Evolutionary conservation across 2,797 vertebrate species (phyloP), one percentile per base, ranked within the genome.

Genomic region (Varecia variegata): DNA sequence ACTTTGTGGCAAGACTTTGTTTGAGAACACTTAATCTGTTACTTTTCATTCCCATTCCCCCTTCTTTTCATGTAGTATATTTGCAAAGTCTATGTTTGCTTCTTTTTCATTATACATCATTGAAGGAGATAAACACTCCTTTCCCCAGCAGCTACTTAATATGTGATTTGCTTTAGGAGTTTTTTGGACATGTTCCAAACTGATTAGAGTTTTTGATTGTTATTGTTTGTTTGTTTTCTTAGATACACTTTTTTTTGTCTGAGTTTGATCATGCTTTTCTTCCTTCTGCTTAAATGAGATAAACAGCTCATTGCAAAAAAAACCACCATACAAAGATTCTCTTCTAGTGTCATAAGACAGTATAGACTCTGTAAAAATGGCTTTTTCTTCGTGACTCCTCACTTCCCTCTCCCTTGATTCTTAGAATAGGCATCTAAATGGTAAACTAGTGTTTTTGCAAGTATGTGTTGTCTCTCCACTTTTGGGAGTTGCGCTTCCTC

Each of bases 171-270:
- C 58, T 93, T 56, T 17, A 20, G 38, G 15, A 47, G 7, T 74
- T 89, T 40, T n/a, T 56, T 94, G 83, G 40, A 60, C 30, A 47
- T 38, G 43, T 45, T 92, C 58, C 27, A 56, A 73, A 50, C 38
- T 84, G 83, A 54, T 67, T 91, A 32, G 50, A 60, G 50, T 67
- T 93, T 92, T 74, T 93, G 80, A 83, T 58, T 71, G 14, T 85
- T 94, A 56, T 54, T 89, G 18, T 83, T 74, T 88, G 45, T 88
- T 95, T 87, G 32, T 87, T 85, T 89, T 32, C 52, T 35, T 90
- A 50, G 45, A 79, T 58, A 5, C 9, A 43, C 4, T 68, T 50
- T 54, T 70, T 54, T 47, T 43, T 14, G 20, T n/a, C 23, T 74
- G 15, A 93, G 30, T 65, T 80, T 83, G 50, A 47, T 76, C 20